phyloP scores from a whole-genome alignment of 2,888 invertebrate genomes.

The Folsomia candida region DNA sequence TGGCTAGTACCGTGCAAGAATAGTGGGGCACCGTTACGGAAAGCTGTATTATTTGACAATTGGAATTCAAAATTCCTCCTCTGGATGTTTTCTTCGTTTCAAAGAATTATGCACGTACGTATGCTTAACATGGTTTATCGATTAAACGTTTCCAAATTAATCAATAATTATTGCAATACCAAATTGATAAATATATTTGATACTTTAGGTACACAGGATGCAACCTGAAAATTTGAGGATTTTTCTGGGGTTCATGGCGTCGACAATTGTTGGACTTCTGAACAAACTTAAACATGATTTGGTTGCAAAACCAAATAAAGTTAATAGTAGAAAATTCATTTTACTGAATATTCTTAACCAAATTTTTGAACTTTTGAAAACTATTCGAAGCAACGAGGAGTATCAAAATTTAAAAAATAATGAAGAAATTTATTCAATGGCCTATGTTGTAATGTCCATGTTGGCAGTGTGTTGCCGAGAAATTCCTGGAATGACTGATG shows the following conservation, averaged over 20 bases:
- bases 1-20: conserved; percentile 75
- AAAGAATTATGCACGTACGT: conserved; percentile 29
- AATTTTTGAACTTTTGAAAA: conserved; percentile 26
- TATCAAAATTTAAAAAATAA: conserved; percentile 23
- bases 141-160: neutral
- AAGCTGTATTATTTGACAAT: conserved; percentile 69
- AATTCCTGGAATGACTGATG: conserved; percentile 31
- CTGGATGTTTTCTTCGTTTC: conserved; percentile 57
- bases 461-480: conserved; percentile 40
- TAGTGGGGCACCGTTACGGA: conserved; percentile 70
- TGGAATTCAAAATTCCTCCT: conserved; percentile 55
- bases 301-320: conserved; percentile 21
- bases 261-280: conserved; percentile 45
- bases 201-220: conserved; percentile 39
- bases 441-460: conserved; percentile 42
- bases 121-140: too few relatives aligned
- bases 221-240: conserved; percentile 40
- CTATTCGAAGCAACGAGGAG: conserved; percentile 5
- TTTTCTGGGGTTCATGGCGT: conserved; percentile 45
- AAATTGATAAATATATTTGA: conserved; percentile 1
- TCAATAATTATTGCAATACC: neutral
- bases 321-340: conserved; percentile 26
- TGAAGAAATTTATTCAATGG: conserved; percentile 43
- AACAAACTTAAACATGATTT: conserved; percentile 38
- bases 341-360: conserved; percentile 27